Evolutionary conservation across 2,113 vertebrate species (phyloP).

Genomic region (Illadopsis cleaveri): DNA sequence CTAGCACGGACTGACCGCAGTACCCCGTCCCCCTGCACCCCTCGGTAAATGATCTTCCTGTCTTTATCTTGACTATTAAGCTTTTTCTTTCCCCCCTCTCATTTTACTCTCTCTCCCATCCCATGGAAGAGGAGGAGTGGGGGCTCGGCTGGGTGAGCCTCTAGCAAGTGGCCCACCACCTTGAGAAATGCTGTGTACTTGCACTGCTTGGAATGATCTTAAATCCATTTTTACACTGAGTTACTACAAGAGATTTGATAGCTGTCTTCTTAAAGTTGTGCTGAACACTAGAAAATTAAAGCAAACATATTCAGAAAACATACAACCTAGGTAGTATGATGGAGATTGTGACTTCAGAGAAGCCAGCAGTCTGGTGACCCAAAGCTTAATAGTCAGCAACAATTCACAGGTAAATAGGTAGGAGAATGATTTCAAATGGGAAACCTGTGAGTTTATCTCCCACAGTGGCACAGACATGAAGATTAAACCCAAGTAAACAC

Average conservation of each 20-base stretch:
- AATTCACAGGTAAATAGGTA: not conserved
- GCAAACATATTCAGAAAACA: not conserved
- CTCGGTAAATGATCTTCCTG: rapidly evolving
- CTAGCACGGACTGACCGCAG: rapidly evolving
- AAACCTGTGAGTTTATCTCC: not conserved
- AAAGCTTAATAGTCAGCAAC: not conserved
- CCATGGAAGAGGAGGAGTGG: not conserved
- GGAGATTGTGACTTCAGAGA: not conserved
- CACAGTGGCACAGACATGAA: not conserved
- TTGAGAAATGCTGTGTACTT: not conserved
- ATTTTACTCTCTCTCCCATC: not conserved
- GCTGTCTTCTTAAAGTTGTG: not conserved
- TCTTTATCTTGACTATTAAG: not conserved
- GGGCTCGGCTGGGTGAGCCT: rapidly evolving
- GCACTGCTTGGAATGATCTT: not conserved
- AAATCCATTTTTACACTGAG: not conserved
- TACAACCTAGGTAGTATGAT: not conserved
- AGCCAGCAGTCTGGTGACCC: not conserved
- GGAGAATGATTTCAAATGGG: not conserved
- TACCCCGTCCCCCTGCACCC: rapidly evolving
- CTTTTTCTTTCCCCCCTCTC: rapidly evolving
- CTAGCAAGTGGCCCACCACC: too few relatives aligned
- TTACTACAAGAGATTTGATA: not conserved
- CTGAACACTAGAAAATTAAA: not conserved
- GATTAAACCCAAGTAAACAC: not conserved